Conservation (phyloP, 2,797 vertebrate genomes). For the Enteromius mattozi region DNA sequence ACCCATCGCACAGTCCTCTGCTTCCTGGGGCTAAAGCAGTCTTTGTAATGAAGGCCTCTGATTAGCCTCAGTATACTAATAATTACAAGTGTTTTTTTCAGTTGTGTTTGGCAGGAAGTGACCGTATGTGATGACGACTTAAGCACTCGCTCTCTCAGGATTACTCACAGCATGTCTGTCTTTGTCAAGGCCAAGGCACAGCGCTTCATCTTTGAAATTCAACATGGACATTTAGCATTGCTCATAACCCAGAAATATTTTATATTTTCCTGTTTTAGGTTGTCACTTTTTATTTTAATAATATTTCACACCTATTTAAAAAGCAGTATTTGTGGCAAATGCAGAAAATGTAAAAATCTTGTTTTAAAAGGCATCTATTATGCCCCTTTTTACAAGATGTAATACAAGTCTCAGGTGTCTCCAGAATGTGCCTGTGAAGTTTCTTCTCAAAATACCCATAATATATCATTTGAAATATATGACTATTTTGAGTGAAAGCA, state of each 20-base stretch:
- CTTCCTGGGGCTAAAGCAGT: slow-evolving; percentile 13
- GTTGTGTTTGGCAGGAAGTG: slow-evolving; percentile 52
- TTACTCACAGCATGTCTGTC: background rate
- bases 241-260: background rate
- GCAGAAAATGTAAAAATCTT: background rate
- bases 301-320: background rate
- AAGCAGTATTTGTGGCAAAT: background rate
- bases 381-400: background rate
- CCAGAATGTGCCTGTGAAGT: too few relatives aligned
- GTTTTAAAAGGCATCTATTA: slow-evolving; percentile 36
- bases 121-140: slow-evolving; percentile 66
- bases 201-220: background rate
- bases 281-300: background rate
- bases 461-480: background rate
- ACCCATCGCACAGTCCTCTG: background rate
- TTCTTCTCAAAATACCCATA: slow-evolving; percentile 1
- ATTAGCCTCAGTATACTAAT: slow-evolving; percentile 33
- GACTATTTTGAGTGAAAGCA: background rate
- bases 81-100: slow-evolving; percentile 5
- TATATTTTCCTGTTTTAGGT: background rate
- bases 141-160: slow-evolving; percentile 32
- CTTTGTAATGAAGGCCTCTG: slow-evolving; percentile 36
- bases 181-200: slow-evolving; percentile 9
- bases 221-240: background rate
- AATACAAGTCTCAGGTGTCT: background rate